A percentile compares a stretch with the other conserved stretches of the same genome.
These are phyloP conservation scores for Papilio machaon DNA, from an alignment of 1,140 invertebrate genomes.

Conservation along the genomic window DNA sequence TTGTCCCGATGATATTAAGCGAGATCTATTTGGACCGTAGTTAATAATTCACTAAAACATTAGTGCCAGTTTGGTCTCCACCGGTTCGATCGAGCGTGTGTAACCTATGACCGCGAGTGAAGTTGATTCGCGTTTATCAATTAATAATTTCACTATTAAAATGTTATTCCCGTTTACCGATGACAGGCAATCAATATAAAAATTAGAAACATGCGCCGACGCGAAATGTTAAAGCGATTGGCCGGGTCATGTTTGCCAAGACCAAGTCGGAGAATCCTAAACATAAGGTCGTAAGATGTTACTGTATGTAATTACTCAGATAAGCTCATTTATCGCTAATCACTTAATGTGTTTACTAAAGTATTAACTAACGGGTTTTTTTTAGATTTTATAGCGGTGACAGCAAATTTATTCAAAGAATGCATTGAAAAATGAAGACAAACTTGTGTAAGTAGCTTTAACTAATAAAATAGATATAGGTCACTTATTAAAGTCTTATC, in stretches of 20 bases:
- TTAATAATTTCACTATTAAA: slow-evolving; percentile 39
- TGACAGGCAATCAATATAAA: slow-evolving; percentile 38
- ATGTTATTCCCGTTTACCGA: slow-evolving; percentile 34
- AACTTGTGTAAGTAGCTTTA: background rate
- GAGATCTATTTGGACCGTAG: slow-evolving; percentile 18
- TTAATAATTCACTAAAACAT: slow-evolving; percentile 27
- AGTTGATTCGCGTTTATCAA: slow-evolving; percentile 31
- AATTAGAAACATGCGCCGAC: slow-evolving; percentile 21
- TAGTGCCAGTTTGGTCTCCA: slow-evolving; percentile 22
- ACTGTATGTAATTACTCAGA: slow-evolving; percentile 32
- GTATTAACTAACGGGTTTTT: slow-evolving; percentile 22
- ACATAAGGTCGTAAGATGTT: slow-evolving; percentile 31
- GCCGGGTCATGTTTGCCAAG: slow-evolving; percentile 37
- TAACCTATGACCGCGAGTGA: slow-evolving; percentile 34
- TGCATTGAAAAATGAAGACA: background rate
- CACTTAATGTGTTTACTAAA: slow-evolving; percentile 29
- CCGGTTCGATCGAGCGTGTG: slow-evolving; percentile 23
- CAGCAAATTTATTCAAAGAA: slow-evolving; percentile 13
- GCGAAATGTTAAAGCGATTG: slow-evolving; percentile 34
- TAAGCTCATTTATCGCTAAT: slow-evolving; percentile 27
- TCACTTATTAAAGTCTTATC: background rate
- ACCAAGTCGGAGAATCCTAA: slow-evolving; percentile 25
- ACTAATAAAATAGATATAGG: background rate
- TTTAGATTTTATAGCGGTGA: slow-evolving; percentile 17
- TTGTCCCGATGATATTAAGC: slow-evolving; percentile 41